phyloP scores from a whole-genome alignment of 2,888 invertebrate species.

The Lepidochrysops patricia region DNA sequence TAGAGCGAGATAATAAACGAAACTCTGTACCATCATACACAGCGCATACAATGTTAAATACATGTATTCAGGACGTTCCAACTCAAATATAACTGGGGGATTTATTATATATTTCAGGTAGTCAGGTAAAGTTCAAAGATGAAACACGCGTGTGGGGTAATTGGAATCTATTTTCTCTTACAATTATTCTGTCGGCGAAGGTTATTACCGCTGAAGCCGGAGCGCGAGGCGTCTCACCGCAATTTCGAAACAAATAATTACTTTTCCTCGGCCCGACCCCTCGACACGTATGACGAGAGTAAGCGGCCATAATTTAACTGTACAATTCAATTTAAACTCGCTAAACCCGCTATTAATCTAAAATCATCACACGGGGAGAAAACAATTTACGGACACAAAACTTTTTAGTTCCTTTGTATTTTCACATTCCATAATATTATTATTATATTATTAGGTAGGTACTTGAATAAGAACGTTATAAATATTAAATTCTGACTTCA shows the following conservation, averaged over 20 bases:
- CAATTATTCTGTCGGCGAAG: conserved; percentile 46
- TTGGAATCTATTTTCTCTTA: conserved; percentile 48
- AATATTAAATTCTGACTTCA: too few relatives aligned
- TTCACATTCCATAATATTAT: too few relatives aligned
- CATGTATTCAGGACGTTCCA: neutral
- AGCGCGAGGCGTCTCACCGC: conserved; percentile 27
- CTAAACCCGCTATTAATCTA: conserved; percentile 3
- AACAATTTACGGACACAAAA: neutral
- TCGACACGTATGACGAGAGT: conserved; percentile 1
- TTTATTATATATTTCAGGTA: neutral
- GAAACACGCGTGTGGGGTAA: conserved; percentile 28
- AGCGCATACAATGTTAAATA: neutral
- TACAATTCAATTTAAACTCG: conserved; percentile 11
- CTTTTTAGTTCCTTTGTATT: neutral
- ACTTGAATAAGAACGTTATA: too few relatives aligned
- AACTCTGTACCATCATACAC: neutral
- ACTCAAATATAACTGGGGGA: neutral
- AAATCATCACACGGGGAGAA: neutral
- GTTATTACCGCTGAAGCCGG: conserved; percentile 23
- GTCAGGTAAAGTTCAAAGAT: neutral
- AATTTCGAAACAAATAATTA: conserved; percentile 51
- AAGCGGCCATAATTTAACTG: conserved; percentile 1
- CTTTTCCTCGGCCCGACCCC: conserved; percentile 33
- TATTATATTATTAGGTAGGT: too few relatives aligned
- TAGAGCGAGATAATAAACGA: neutral